Percentiles rank a stretch among this genome's conserved stretches.
Conservation (phyloP, 2,797 vertebrate genomes). For the Sarcoramphus papa region DNA sequence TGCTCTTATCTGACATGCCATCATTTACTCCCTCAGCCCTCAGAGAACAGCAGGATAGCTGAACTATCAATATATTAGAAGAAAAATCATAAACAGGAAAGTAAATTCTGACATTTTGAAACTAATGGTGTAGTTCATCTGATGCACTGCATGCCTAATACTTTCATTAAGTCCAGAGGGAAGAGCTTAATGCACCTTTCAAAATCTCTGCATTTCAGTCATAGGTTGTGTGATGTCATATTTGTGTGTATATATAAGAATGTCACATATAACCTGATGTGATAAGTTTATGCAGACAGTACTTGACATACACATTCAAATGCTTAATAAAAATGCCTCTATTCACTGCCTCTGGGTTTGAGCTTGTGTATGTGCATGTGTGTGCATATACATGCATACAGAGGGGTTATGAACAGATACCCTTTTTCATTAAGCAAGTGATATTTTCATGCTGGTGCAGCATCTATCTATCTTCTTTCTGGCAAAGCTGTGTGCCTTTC, state of each 20-base stretch:
- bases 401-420: conserved; percentile 51
- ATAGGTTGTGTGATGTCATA: not conserved
- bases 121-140: not conserved
- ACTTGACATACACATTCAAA: not conserved
- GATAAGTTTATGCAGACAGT: not conserved
- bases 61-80: not conserved
- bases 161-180: not conserved
- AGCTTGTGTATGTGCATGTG: not conserved
- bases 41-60: not conserved
- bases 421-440: conserved; percentile 75
- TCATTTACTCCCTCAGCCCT: not conserved
- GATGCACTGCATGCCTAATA: not conserved
- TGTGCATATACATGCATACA: not conserved
- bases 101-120: conserved; percentile 9
- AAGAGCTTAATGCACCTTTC: not conserved
- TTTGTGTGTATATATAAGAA: not conserved
- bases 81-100: conserved; percentile 7
- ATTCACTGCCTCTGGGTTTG: not conserved
- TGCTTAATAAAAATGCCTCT: not conserved
- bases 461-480: conserved; percentile 79
- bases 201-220: not conserved
- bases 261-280: not conserved
- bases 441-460: conserved; percentile 75
- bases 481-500: conserved; percentile 75
- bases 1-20: conserved; percentile 4